phyloP scores from a whole-genome alignment of 2,888 invertebrate genomes.

The Keiferia lycopersicella region DNA sequence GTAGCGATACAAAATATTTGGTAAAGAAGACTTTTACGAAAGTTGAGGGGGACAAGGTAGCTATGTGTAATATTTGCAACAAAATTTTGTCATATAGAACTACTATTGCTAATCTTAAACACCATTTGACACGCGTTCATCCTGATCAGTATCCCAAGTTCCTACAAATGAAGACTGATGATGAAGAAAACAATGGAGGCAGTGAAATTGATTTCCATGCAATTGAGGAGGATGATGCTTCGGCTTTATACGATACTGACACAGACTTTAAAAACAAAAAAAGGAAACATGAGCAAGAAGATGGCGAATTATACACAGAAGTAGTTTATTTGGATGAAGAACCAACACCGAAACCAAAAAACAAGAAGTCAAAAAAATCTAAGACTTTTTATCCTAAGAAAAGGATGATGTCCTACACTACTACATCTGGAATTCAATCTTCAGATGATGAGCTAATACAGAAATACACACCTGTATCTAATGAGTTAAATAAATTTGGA shows the following conservation, averaged over 20 bases:
- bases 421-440: background rate
- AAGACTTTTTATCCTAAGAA: background rate
- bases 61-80: conserved; percentile 16
- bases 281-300: background rate
- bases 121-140: conserved; percentile 5
- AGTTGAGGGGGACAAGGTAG: conserved; percentile 20
- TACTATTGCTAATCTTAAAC: conserved; percentile 12
- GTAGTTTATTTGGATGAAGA: conserved; percentile 12
- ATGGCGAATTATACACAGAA: conserved; percentile 5
- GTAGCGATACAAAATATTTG: background rate
- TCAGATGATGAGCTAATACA: background rate
- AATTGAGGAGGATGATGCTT: background rate
- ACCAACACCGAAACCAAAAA: background rate
- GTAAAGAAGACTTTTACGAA: background rate
- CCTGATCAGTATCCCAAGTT: background rate
- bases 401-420: background rate
- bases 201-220: background rate
- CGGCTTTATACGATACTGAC: background rate
- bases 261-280: background rate
- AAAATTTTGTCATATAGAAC: conserved; percentile 21
- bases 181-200: background rate
- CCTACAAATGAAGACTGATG: background rate
- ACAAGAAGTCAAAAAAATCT: background rate
- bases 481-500: conserved; percentile 7
- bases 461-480: background rate